phyloP scores from a whole-genome alignment of 35 echinoderm and acorn worm species.

The Patiria miniata region DNA sequence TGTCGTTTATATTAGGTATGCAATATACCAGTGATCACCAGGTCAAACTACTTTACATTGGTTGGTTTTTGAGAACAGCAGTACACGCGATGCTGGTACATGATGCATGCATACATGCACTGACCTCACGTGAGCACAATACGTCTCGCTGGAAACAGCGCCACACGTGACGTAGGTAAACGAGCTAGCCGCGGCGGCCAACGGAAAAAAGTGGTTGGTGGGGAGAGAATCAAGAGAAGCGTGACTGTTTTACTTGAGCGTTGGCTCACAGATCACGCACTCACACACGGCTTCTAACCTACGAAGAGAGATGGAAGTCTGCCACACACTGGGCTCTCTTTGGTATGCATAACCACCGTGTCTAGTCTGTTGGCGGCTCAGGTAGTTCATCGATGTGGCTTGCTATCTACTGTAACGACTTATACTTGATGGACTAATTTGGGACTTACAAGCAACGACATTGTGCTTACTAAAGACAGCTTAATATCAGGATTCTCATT shows the following conservation, averaged over 20 bases:
- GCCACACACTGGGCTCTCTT: neutral
- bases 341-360: neutral
- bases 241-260: neutral
- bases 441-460: too few relatives aligned
- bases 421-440: too few relatives aligned
- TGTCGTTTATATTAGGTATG: too few relatives aligned
- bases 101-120: neutral
- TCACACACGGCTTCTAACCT: neutral
- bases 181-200: neutral
- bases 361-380: neutral
- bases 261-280: neutral
- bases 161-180: constrained; percentile 13
- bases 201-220: constrained; percentile 3
- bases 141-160: constrained; percentile 2
- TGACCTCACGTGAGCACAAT: too few relatives aligned
- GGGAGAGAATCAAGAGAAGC: neutral
- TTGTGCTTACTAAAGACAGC: too few relatives aligned
- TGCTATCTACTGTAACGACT: constrained; percentile 2
- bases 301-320: neutral
- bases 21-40: neutral
- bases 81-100: neutral
- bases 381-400: constrained; percentile 4
- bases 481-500: too few relatives aligned
- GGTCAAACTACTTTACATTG: constrained; percentile 22
- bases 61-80: neutral